Evolutionary conservation across 53 echinoderm and acorn worm species (phyloP), one percentile per base, ranked within the genome.

Genomic region (Stichopus horrens): DNA sequence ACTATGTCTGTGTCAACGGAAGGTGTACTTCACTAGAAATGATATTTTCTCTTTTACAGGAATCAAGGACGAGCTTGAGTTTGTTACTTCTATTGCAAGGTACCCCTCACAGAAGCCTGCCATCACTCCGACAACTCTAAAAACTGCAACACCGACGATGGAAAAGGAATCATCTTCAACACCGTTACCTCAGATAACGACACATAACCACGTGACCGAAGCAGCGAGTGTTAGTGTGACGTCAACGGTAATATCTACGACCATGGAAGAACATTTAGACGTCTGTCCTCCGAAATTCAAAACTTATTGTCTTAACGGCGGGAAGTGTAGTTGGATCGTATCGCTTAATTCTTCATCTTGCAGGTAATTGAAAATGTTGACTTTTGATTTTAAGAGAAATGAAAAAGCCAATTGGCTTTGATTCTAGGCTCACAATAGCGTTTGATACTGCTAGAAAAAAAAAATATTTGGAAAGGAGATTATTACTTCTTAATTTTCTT

Each of bases 281-380:
- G 58, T 59, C 21, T 96, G 94, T 22, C 91, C 94, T 13, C 60
- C 76, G 19, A 86, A 89, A 21, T 91, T 91, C 59, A 89, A 88
- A 55, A 88, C 79, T 80, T 96, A 88, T 78, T 96, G 96, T 66
- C 74, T 94, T 7, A 96, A 96, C 65, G 96, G 96, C 4, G 96
- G 96, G 0, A 88, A 78, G 16, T 96, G 96, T 73, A 88, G 67
- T n/a, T 96, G 88, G 91, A 68, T 92, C 23, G 73, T 76, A 18
- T 76, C 76, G 6, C 68, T 96, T 52, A 79, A 92, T 22, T 89
- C 86, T 23, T 90, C 94, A 56, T 91, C 96, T 8, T 96, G 96
- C 96, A 86, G 88, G 96, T 96, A 82, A 89, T 89, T 89, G 55
- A 53, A 7, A 55, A 37, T 37, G 37, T 37, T 37, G 37, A 37